Base-by-base conservation (phyloP, 2,113 vertebrate genomes). In the Orcinus orca region DNA sequence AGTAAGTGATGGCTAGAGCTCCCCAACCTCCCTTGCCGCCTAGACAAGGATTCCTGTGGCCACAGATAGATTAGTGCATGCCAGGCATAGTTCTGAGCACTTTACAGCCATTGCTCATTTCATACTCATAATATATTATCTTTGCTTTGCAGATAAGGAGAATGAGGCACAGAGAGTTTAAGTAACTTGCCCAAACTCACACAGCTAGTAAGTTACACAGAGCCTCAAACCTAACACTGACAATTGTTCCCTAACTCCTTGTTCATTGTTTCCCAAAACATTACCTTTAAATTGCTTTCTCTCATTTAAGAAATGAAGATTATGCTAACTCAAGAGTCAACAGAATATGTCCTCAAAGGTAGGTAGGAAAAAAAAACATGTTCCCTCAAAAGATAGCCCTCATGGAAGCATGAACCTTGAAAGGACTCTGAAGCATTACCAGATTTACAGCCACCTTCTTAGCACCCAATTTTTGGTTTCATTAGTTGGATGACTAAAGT, bases 381-480 rank as follows among this genome's bases (percentile, higher is more conserved):
- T 38, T 31, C n/a, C 44, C 14, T 95, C 41, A 47, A 63, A 65
- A 23, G 47, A 38, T 0, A 73, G 81, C 29, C 60, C 31, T 31
- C 3, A 0, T 2, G 10, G 7, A 7, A 41, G 29, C 1, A 3
- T 9, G 60, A 31, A 36, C 26, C 26, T 77, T 29, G 1, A 18
- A 71, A 50, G 53, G 90, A 1, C 58, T 0, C 2, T 23, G 55
- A 53, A 8, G 20, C 25, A 18, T 9, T n/a, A 23, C n/a, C 5
- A 1, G 31, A 20, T 14, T 8, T 38, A 9, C 21, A 53, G 41
- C 3, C 8, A 1, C 60, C 33, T 79, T 31, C 33, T 2, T 2
- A 23, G 21, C 17, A 11, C 29, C 15, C 0, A 18, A 23, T n/a
- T 77, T 58, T 44, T 1, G 26, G 23, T n/a, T 63, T 60, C 44